phyloP scores from a whole-genome alignment of 2,797 vertebrate genomes.

The Glyptemys insculpta region DNA sequence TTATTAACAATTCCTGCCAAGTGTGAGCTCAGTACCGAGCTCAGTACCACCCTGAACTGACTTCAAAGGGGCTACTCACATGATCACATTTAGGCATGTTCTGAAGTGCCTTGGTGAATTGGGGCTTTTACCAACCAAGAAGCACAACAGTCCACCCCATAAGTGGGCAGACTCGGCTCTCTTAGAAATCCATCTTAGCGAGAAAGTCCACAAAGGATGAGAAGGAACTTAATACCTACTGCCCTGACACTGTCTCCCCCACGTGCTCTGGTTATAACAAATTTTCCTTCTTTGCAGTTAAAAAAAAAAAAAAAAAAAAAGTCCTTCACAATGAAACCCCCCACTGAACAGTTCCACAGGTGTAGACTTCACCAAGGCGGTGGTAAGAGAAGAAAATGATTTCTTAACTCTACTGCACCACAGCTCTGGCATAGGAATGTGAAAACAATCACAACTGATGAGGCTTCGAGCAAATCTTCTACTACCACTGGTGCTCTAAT shows the following conservation, averaged over 20 bases:
- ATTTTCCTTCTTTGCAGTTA: not conserved
- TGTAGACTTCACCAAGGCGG: not conserved
- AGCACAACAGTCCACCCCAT: not conserved
- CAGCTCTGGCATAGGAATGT: not conserved
- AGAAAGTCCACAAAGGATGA: not conserved
- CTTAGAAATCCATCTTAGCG: not conserved
- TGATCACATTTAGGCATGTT: rapidly evolving
- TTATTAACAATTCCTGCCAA: not conserved
- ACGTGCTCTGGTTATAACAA: not conserved
- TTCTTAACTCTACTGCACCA: not conserved
- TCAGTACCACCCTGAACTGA: not conserved
- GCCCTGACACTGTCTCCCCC: constrained; percentile 48
- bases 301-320: not conserved
- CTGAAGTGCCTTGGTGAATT: not conserved
- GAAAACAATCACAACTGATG: not conserved
- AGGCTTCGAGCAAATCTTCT: not conserved
- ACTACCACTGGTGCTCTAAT: rapidly evolving
- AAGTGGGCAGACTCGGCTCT: not conserved
- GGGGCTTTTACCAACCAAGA: not conserved
- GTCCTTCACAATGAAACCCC: not conserved
- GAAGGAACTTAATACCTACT: not conserved
- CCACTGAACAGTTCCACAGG: not conserved
- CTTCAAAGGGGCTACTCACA: not conserved
- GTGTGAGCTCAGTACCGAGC: not conserved
- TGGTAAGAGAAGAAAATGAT: not conserved